Conservation (phyloP, 2,888 invertebrate genomes). For the Pachymerium ferrugineum region DNA sequence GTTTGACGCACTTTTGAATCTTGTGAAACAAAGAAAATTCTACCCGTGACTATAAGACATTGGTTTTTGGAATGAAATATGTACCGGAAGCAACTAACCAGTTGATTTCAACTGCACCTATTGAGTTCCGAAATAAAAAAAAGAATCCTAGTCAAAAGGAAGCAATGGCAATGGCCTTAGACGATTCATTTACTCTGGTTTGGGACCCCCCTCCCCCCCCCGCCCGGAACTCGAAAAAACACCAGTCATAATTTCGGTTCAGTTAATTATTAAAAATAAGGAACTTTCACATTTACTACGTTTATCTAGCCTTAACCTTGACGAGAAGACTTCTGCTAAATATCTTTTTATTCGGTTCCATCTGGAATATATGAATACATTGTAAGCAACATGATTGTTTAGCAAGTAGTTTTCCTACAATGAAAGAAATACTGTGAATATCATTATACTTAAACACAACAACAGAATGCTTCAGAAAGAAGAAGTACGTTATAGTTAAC, state of each 20-base stretch:
- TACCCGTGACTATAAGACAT: background rate
- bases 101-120: background rate
- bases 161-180: background rate
- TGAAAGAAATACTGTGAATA: no score
- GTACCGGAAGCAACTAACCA: background rate
- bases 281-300: no score
- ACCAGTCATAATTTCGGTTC: no score
- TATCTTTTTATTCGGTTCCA: no score
- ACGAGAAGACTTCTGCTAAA: no score
- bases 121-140: background rate
- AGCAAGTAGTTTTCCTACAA: no score
- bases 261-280: no score
- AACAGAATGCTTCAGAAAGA: background rate
- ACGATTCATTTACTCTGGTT: background rate
- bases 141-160: background rate
- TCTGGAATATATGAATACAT: no score
- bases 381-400: no score
- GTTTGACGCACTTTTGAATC: background rate
- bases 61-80: background rate
- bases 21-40: background rate
- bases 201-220: slow-evolving; percentile 52
- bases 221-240: slow-evolving; percentile 55
- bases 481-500: background rate
- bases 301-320: no score
- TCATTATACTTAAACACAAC: no score